A percentile compares a stretch with the other conserved stretches of the same genome.
Evolutionary conservation across 2,113 vertebrate species (phyloP).

Genomic region (Martes martes): DNA sequence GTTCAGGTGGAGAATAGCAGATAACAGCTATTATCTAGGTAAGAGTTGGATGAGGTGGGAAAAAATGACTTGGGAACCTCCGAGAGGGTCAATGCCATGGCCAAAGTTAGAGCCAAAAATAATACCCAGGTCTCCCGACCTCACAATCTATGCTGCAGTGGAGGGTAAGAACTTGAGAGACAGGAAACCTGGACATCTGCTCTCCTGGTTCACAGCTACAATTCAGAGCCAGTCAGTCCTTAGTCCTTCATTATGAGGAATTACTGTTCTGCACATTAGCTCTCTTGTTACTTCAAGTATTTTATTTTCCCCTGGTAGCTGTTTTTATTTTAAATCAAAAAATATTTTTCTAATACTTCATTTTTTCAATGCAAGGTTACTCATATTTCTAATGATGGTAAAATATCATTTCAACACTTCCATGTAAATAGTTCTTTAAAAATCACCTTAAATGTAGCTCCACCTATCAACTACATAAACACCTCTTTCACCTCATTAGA

Average conservation of each 20-base stretch:
- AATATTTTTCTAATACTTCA: background rate
- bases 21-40: background rate
- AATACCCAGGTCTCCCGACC: background rate
- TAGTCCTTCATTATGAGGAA: background rate
- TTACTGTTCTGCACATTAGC: background rate
- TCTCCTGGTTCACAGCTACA: background rate
- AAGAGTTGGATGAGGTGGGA: background rate
- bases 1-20: background rate
- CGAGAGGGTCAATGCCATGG: background rate
- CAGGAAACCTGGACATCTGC: background rate
- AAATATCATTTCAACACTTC: background rate
- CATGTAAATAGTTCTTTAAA: background rate
- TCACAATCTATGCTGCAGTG: background rate
- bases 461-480: too few species aligned
- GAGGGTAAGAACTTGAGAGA: background rate
- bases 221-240: background rate
- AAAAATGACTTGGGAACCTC: background rate
- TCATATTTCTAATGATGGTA: background rate
- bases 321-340: conserved; percentile 7
- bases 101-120: background rate
- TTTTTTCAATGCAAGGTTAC: background rate
- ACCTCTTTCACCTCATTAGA: background rate
- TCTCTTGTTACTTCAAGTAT: background rate
- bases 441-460: background rate
- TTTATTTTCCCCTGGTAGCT: background rate